These are phyloP conservation scores for Patagioenas fasciata DNA, from an alignment of 2,113 vertebrate species.

Conservation along the genomic window DNA sequence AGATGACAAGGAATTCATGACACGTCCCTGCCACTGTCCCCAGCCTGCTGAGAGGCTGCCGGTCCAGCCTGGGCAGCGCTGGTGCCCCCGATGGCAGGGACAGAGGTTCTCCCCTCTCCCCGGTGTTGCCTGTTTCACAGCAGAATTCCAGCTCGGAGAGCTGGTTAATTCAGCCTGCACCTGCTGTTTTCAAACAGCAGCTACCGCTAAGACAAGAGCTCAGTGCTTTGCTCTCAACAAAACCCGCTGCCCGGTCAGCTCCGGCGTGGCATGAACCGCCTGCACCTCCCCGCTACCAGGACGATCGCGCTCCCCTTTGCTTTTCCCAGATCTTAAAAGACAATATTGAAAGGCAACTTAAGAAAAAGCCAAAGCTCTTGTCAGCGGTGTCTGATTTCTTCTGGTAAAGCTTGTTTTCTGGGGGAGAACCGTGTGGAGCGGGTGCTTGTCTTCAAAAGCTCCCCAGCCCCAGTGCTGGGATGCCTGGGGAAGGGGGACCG, in stretches of 20 bases:
- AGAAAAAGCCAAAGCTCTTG: background rate
- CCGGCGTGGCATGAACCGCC: background rate
- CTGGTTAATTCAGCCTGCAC: background rate
- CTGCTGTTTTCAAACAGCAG: background rate
- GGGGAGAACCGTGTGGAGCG: background rate
- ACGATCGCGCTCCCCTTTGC: background rate
- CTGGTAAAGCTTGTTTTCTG: background rate
- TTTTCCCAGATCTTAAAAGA: background rate
- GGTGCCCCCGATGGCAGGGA: fast-evolving
- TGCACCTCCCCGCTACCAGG: fast-evolving
- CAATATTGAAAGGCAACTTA: background rate
- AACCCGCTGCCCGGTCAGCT: background rate
- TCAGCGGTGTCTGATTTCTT: background rate
- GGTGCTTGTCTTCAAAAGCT: too few species aligned
- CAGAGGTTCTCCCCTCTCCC: background rate
- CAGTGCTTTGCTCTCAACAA: background rate
- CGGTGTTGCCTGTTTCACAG: fast-evolving
- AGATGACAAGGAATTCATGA: background rate
- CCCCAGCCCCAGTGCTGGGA: background rate
- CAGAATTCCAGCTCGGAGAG: background rate
- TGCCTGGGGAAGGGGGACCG: background rate
- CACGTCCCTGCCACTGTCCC: background rate
- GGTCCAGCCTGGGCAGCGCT: background rate
- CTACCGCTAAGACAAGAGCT: background rate
- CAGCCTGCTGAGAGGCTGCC: fast-evolving